These are phyloP conservation scores for Hofmannophila pseudospretella DNA, from an alignment of 2,888 invertebrate genomes.

Conservation along the genomic window DNA sequence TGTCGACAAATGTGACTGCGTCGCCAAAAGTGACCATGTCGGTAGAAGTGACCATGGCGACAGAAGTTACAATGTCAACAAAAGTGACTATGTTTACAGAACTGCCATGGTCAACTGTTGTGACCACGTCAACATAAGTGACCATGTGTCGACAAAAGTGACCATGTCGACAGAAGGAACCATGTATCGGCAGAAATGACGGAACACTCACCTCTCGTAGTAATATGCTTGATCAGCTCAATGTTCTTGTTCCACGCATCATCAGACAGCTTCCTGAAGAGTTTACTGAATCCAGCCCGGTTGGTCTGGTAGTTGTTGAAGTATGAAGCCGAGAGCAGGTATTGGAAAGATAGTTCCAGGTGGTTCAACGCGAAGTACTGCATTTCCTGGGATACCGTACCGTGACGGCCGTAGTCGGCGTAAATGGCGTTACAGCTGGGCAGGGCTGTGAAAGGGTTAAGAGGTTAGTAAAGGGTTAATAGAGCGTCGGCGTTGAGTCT, in stretches of 20 bases:
- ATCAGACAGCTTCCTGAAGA: conserved; percentile 86
- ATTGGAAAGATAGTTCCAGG: conserved; percentile 85
- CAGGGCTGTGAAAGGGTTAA: conserved; percentile 35
- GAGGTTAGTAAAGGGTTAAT: too few species aligned
- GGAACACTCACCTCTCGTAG: conserved; percentile 81
- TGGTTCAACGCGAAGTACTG: conserved; percentile 80
- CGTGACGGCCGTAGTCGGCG: conserved; percentile 76
- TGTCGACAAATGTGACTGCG: too few species aligned
- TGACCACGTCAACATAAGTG: too few species aligned
- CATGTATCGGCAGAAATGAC: too few species aligned
- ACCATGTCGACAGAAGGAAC: too few species aligned
- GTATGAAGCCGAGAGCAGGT: conserved; percentile 84
- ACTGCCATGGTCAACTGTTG: too few species aligned
- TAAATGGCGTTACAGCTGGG: conserved; percentile 81
- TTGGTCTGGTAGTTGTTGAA: conserved; percentile 87
- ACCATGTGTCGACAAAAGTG: too few species aligned
- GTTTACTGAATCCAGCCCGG: conserved; percentile 85
- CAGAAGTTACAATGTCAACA: too few species aligned
- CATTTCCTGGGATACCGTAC: conserved; percentile 54
- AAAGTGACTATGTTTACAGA: too few species aligned
- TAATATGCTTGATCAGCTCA: conserved; percentile 86
- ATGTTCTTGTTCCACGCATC: conserved; percentile 85
- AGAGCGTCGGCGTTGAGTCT: too few species aligned
- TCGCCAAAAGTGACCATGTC: too few species aligned
- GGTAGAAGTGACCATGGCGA: too few species aligned